Evolutionary conservation across 2,888 invertebrate species (phyloP).

Genomic region (Zygaena filipendulae): DNA sequence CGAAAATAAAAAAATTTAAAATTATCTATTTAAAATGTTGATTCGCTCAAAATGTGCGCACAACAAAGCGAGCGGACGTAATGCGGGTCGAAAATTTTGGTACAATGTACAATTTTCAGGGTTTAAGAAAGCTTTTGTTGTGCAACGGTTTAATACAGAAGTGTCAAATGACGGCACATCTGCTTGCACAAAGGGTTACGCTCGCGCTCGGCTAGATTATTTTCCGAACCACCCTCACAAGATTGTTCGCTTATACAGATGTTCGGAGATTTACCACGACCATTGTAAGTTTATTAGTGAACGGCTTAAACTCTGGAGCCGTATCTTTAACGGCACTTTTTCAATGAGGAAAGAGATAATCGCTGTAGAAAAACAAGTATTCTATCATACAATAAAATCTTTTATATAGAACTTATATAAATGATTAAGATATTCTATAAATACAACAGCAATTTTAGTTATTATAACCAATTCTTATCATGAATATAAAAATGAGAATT

Average conservation of each 20-base stretch:
- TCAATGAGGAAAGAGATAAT: too few relatives aligned
- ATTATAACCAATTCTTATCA: too few relatives aligned
- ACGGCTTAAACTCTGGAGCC: constrained; percentile 27
- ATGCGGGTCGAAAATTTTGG: constrained; percentile 61
- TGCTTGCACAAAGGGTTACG: constrained; percentile 65
- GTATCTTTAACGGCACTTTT: constrained; percentile 10
- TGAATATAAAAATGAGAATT: too few relatives aligned
- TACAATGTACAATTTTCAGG: constrained; percentile 64
- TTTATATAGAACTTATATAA: too few relatives aligned
- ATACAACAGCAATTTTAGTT: too few relatives aligned
- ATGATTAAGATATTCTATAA: too few relatives aligned
- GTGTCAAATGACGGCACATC: constrained; percentile 70
- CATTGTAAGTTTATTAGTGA: constrained; percentile 26
- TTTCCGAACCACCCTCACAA: constrained; percentile 66
- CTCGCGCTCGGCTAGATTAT: constrained; percentile 57
- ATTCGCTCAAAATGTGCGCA: too few relatives aligned
- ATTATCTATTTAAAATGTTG: too few relatives aligned
- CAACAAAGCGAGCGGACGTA: too few relatives aligned
- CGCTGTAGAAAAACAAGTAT: too few relatives aligned
- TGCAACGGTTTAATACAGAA: constrained; percentile 69
- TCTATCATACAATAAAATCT: too few relatives aligned
- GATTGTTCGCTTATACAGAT: constrained; percentile 64
- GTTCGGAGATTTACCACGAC: constrained; percentile 33
- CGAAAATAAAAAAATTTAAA: too few relatives aligned
- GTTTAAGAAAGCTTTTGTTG: constrained; percentile 66